Evolutionary conservation across 2,888 invertebrate species (phyloP), one percentile per base, ranked within the genome.

Genomic region (Muscina levida): DNA sequence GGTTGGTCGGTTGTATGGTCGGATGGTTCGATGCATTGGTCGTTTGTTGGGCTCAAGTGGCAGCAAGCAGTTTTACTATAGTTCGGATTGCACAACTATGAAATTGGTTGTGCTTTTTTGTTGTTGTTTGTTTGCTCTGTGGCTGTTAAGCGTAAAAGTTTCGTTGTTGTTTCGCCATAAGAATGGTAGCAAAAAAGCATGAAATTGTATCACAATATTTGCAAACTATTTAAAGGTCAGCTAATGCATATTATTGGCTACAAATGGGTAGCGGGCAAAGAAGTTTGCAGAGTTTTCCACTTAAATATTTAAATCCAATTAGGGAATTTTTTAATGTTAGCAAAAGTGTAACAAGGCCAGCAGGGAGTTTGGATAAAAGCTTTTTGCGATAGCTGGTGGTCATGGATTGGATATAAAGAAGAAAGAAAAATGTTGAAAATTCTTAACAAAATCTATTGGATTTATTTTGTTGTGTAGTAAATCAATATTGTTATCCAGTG

Each of bases 181-280:
- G 31, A 42, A 37, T 39, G 62, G 37, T 39, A 3, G 31, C 31
- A 62, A 57, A 70, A 72, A 71, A 65, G 6, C 53, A 72, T 22
- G 44, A 72, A 72, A 77, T 67, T 70, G 26, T 56, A 48, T 39
- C 24, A 65, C 77, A 77, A 74, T 74, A 74, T 71, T 74, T 72
- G 39, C 8, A 74, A 81, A 75, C 72, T 77, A 72, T 81, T 80
- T 81, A 75, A 77, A 81, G 77, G 74, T 81, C 81, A 77, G 68
- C 72, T 77, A 81, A 81, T 77, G 67, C 81, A 81, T 22, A 59
- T 81, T 77, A 62, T 37, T 75, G 72, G 57, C 53, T 57, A 17
- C 44, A 66, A 46, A 59, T 31, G n/a, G n/a, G n/a, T n/a, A n/a
- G n/a, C n/a, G n/a, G n/a, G n/a, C n/a, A n/a, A n/a, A n/a, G n/a